A percentile compares a stretch with the other conserved stretches of the same genome.
Conservation (phyloP, 2,113 vertebrate species). For the Glaucidium brasilianum region DNA sequence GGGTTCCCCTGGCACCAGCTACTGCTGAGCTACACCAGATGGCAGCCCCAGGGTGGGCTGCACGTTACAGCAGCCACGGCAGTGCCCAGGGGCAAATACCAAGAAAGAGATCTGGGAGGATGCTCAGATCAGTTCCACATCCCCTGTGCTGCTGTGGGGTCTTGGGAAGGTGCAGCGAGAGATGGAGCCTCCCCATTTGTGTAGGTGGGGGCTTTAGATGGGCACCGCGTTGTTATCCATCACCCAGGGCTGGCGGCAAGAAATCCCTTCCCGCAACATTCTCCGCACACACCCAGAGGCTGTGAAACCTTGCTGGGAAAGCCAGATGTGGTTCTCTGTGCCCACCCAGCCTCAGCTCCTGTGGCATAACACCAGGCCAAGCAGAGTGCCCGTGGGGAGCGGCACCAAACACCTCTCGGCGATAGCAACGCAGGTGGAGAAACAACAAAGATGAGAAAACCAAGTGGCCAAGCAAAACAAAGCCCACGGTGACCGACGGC, state of each 20-base stretch:
- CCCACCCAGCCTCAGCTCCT: background rate
- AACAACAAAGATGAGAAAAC: background rate
- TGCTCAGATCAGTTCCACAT: background rate
- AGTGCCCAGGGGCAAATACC: accelerated
- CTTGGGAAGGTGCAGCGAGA: background rate
- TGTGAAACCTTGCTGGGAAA: background rate
- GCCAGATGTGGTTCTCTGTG: background rate
- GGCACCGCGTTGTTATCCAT: background rate
- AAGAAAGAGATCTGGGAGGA: background rate
- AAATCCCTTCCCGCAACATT: conserved; percentile 52
- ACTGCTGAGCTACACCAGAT: background rate
- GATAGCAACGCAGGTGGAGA: background rate
- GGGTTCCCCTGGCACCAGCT: background rate
- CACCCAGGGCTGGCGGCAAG: conserved; percentile 2
- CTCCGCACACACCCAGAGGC: conserved; percentile 12
- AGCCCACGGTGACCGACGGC: background rate
- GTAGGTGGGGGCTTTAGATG: background rate
- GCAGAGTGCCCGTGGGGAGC: background rate
- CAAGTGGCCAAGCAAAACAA: background rate
- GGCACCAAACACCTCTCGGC: background rate
- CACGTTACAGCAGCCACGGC: accelerated
- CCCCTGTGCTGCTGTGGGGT: accelerated
- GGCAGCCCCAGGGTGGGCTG: background rate
- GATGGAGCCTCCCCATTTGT: background rate
- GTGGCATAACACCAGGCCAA: background rate